Percentiles rank a stretch among this genome's conserved stretches.
phyloP scores from a whole-genome alignment of 2,113 vertebrate genomes.

The Rhizomys pruinosus region DNA sequence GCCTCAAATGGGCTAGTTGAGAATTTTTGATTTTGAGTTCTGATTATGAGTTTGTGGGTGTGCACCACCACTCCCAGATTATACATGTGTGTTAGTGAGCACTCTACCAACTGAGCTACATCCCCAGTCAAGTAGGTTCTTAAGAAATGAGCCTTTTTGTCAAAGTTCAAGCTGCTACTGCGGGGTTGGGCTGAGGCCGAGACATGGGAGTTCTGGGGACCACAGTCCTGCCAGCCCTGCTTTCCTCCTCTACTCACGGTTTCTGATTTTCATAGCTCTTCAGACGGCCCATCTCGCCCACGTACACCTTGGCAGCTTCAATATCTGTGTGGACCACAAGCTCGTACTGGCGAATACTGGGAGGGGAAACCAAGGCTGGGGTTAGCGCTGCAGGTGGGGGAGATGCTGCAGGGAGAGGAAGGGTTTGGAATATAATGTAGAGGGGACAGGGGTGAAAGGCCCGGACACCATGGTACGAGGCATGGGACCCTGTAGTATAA shows the following conservation, averaged over 20 bases:
- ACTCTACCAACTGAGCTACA: background rate
- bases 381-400: background rate
- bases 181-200: background rate
- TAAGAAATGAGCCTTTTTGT: background rate
- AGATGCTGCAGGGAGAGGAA: background rate
- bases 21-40: background rate
- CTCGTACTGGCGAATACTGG: slow-evolving; percentile 97
- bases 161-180: background rate
- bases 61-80: too few species aligned
- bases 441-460: background rate
- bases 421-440: background rate
- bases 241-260: slow-evolving; percentile 89
- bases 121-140: background rate
- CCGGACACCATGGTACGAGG: rapidly evolving
- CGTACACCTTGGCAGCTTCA: slow-evolving; percentile 92
- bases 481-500: background rate
- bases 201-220: background rate
- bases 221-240: background rate
- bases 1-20: background rate
- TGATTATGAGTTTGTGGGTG: background rate
- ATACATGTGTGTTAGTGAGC: too few species aligned
- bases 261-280: slow-evolving; percentile 98
- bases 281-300: slow-evolving; percentile 94
- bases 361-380: background rate
- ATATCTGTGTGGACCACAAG: slow-evolving; percentile 92